Evolutionary conservation across 2,888 invertebrate genomes (phyloP).

Genomic region (Erebia epiphron): DNA sequence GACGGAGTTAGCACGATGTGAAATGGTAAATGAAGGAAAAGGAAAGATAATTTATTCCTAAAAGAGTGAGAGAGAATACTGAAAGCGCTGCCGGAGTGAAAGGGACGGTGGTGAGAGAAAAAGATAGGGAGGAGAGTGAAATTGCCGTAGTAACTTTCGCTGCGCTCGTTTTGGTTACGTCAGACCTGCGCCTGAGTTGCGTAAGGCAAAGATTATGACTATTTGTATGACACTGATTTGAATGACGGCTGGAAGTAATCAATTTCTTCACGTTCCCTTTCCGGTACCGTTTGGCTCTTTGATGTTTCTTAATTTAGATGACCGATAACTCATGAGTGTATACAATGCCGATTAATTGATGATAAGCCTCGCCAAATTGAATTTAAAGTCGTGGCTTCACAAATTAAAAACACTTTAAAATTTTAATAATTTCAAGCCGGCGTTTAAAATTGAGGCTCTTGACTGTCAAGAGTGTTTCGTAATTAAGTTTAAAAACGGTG

Average conservation of each 20-base stretch:
- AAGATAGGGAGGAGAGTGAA: slow-evolving; percentile 75
- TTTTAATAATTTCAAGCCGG: slow-evolving; percentile 1
- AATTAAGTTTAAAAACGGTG: slow-evolving; percentile 19
- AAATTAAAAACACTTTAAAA: slow-evolving; percentile 17
- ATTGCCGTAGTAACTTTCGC: slow-evolving; percentile 78
- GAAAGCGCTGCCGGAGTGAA: slow-evolving; percentile 47
- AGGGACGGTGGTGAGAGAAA: slow-evolving; percentile 61
- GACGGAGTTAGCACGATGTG: slow-evolving; percentile 58
- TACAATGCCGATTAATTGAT: slow-evolving; percentile 34
- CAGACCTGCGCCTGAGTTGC: slow-evolving; percentile 64
- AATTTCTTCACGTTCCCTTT: slow-evolving; percentile 63
- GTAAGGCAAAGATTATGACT: slow-evolving; percentile 73
- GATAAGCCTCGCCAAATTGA: slow-evolving; percentile 34
- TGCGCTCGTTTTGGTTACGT: slow-evolving; percentile 79
- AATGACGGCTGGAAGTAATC: slow-evolving; percentile 71
- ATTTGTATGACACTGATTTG: slow-evolving; percentile 75
- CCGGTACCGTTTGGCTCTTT: slow-evolving; percentile 51
- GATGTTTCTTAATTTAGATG: slow-evolving; percentile 35
- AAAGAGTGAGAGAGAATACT: slow-evolving; percentile 50
- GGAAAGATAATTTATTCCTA: slow-evolving; percentile 53
- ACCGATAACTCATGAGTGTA: slow-evolving; percentile 30
- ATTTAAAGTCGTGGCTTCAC: slow-evolving; percentile 13
- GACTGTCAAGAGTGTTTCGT: slow-evolving; percentile 5
- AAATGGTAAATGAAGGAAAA: slow-evolving; percentile 49
- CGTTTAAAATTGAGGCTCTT: slow-evolving; percentile 14